phyloP scores from a whole-genome alignment of 2,888 invertebrate species.

The Macropis europaea region DNA sequence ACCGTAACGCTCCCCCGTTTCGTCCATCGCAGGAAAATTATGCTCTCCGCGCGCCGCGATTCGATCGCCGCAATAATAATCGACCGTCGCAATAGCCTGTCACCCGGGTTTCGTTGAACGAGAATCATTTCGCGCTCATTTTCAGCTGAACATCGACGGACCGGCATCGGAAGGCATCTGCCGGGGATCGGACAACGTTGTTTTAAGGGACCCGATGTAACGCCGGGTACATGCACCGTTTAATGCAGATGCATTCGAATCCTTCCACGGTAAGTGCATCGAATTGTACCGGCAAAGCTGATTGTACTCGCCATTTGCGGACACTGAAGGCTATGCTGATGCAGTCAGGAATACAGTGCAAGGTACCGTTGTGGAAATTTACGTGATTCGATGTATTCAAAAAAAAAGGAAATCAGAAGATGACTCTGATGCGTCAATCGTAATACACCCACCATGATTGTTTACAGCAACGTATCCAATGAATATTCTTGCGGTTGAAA shows the following conservation, averaged over 20 bases:
- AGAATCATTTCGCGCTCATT: not conserved
- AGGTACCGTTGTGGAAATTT: too few relatives aligned
- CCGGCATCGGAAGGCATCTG: too few relatives aligned
- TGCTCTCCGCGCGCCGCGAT: not conserved
- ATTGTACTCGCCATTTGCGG: slow-evolving; percentile 40
- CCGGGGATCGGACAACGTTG: slow-evolving; percentile 5
- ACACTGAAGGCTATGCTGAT: slow-evolving; percentile 27
- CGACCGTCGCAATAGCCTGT: not conserved
- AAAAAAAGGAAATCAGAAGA: too few relatives aligned
- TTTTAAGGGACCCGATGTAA: not conserved
- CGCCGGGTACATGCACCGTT: slow-evolving; percentile 33
- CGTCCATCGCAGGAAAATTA: slow-evolving; percentile 23
- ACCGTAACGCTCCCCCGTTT: slow-evolving; percentile 6
- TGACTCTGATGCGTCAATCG: too few relatives aligned
- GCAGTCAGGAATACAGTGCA: slow-evolving; percentile 37
- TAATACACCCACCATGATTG: too few relatives aligned
- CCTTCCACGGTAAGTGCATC: slow-evolving; percentile 44
- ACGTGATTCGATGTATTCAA: too few relatives aligned
- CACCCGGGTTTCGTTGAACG: not conserved
- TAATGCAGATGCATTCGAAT: slow-evolving; percentile 43
- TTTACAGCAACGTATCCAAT: too few relatives aligned
- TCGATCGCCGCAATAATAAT: not conserved
- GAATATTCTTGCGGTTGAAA: too few relatives aligned
- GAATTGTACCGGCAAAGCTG: slow-evolving; percentile 51
- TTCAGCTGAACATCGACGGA: too few relatives aligned